Base-by-base conservation (phyloP, 1,140 invertebrate genomes). In the Scaptomyza graminum region DNA sequence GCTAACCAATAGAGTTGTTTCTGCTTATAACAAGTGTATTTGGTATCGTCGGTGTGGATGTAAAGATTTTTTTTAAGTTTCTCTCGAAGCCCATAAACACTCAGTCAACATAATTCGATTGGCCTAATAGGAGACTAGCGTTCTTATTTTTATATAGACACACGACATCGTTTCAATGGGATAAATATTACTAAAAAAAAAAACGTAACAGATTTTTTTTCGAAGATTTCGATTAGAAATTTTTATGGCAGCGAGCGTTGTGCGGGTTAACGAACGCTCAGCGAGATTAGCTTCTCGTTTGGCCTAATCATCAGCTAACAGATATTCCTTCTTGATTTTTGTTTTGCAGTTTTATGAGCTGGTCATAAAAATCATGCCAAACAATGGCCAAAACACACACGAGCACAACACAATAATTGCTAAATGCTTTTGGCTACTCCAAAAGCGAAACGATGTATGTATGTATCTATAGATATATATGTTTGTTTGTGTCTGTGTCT, bases 401-500 rank as follows among this genome's bases (percentile, higher is more conserved):
- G 67, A 22, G 55, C 44, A 54, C 54, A 62, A 55, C 18, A 73
- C 76, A 80, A 85, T 80, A 67, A 85, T 84, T 74, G 77, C 69
- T 84, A 81, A 84, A 84, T 84, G 81, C 63, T 84, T 79, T 83
- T 61, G 72, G 76, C 76, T 83, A 79, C 80, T 54, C 70, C 11
- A 61, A 57, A 66, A 61, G 18, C 31, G 52, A 59, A 15, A 46
- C 18, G 18, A 22, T 22, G 18, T 22, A 22, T 22, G 4, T 22
- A 22, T 3, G 4, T 16, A 31, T 28, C 18, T 47, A 15, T 12
- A 41, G 3, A 7, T 28, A 6, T 34, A 34, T 34, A 9, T 41
- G 37, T 41, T 2, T 41, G n/a, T 41, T 39, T 12, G 2, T 22
- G 18, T 22, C 18, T 22, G 4, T 37, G 34, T 37, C 3, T 37